Percentiles rank a stretch among this genome's conserved stretches.
phyloP scores from a whole-genome alignment of 2,888 invertebrate species.

The Adineta ricciae region DNA sequence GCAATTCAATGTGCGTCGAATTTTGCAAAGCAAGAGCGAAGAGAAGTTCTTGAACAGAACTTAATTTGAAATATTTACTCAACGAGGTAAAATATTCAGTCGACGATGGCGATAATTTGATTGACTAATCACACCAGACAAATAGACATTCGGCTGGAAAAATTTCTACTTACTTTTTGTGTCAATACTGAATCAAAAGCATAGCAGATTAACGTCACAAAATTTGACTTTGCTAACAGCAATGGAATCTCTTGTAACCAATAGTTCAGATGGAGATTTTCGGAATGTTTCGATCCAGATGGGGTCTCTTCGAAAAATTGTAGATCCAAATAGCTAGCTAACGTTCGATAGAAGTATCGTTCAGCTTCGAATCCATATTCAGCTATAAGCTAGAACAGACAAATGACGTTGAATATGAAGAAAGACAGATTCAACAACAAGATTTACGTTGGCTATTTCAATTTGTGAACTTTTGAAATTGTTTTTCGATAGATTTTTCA shows the following conservation, averaged over 20 bases:
- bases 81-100: slow-evolving; percentile 66
- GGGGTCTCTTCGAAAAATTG: slow-evolving; percentile 54
- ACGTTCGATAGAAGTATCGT: slow-evolving; percentile 84
- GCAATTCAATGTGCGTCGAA: slow-evolving; percentile 67
- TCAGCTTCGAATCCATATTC: slow-evolving; percentile 90
- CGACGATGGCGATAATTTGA: slow-evolving; percentile 62
- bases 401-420: slow-evolving; percentile 24
- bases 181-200: slow-evolving; percentile 70
- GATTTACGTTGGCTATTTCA: slow-evolving; percentile 70
- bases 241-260: slow-evolving; percentile 67
- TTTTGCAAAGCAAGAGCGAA: slow-evolving; percentile 74
- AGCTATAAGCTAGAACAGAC: slow-evolving; percentile 64
- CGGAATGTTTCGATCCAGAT: slow-evolving; percentile 33
- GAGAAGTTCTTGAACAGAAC: slow-evolving; percentile 78
- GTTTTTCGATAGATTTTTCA: slow-evolving; percentile 86
- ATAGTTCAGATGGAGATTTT: slow-evolving; percentile 59
- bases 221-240: slow-evolving; percentile 72
- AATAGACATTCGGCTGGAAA: slow-evolving; percentile 21
- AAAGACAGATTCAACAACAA: background rate
- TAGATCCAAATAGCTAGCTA: slow-evolving; percentile 79
- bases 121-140: slow-evolving; percentile 55
- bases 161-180: slow-evolving; percentile 59
- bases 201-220: slow-evolving; percentile 75
- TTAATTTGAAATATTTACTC: slow-evolving; percentile 72
- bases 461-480: slow-evolving; percentile 79